Evolutionary conservation across 1,140 invertebrate species (phyloP).

Genomic region (Atopsyche davidsoni): DNA sequence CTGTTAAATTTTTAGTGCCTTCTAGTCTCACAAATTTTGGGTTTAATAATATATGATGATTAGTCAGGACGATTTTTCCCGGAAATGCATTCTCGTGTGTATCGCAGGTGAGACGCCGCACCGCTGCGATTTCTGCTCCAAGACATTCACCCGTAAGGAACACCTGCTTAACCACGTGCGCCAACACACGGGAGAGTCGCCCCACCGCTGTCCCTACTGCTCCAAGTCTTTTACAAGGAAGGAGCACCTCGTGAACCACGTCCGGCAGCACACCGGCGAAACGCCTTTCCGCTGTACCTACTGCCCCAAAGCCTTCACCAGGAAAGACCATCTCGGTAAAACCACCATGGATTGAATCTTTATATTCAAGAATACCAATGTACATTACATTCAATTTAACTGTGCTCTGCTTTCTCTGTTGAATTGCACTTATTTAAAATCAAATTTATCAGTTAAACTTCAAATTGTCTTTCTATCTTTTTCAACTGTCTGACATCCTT

Average conservation of each 20-base stretch:
- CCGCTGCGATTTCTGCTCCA: slow-evolving; percentile 76
- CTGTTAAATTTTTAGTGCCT: no score
- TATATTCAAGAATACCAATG: neutral
- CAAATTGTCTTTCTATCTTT: neutral
- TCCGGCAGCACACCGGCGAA: slow-evolving; percentile 76
- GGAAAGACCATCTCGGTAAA: slow-evolving; percentile 67
- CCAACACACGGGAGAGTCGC: slow-evolving; percentile 76
- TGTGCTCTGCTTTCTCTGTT: no score
- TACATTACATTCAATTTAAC: neutral
- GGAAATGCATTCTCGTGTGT: no score
- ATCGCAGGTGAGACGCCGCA: slow-evolving; percentile 72
- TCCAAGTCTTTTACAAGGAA: slow-evolving; percentile 77
- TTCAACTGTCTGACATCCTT: neutral
- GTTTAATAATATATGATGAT: no score
- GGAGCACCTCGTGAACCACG: slow-evolving; percentile 75
- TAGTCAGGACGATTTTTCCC: no score
- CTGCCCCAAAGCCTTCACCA: slow-evolving; percentile 80
- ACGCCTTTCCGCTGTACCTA: slow-evolving; percentile 78
- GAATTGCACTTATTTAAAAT: no score
- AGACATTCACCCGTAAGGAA: slow-evolving; percentile 77
- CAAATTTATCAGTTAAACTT: neutral
- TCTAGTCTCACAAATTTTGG: no score
- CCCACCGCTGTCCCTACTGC: slow-evolving; percentile 74
- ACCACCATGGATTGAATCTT: neutral
- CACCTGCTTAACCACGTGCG: slow-evolving; percentile 77